Conservation (phyloP, 1,140 invertebrate genomes). For the Leucophenga varia region DNA sequence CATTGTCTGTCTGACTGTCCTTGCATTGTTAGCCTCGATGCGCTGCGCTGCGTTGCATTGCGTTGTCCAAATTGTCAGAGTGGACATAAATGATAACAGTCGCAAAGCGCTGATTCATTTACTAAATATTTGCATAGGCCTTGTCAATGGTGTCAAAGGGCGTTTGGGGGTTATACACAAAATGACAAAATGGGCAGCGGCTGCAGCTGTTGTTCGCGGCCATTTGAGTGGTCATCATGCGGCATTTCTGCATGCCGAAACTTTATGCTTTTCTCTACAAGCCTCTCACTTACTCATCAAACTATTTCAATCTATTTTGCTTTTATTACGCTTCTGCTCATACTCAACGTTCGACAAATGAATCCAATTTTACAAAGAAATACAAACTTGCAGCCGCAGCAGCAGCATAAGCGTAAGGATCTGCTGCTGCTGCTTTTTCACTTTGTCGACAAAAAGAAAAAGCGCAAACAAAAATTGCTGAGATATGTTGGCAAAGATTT, state of each 20-base stretch:
- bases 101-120: constrained; percentile 55
- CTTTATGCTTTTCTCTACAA: too few relatives aligned
- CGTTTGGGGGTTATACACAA: constrained; percentile 1
- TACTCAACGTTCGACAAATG: too few relatives aligned
- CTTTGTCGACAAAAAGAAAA: neutral
- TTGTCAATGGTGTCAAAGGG: constrained; percentile 41
- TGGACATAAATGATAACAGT: constrained; percentile 51
- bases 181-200: neutral
- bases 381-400: too few relatives aligned
- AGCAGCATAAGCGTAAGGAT: neutral
- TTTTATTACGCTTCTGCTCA: too few relatives aligned
- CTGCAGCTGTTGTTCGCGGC: neutral
- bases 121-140: constrained; percentile 56
- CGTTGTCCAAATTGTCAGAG: neutral
- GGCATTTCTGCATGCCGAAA: constrained; percentile 14
- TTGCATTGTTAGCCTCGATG: too few relatives aligned
- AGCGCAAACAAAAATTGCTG: constrained; percentile 39
- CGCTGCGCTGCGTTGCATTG: too few relatives aligned
- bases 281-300: too few relatives aligned
- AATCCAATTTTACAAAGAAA: too few relatives aligned
- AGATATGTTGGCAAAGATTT: constrained; percentile 55
- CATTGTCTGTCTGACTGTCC: neutral
- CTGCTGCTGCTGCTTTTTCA: too few relatives aligned
- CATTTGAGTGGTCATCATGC: constrained; percentile 15
- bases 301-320: too few relatives aligned